Evolutionary conservation across 2,888 invertebrate genomes (phyloP).

Genomic region (Apamea epomidion): DNA sequence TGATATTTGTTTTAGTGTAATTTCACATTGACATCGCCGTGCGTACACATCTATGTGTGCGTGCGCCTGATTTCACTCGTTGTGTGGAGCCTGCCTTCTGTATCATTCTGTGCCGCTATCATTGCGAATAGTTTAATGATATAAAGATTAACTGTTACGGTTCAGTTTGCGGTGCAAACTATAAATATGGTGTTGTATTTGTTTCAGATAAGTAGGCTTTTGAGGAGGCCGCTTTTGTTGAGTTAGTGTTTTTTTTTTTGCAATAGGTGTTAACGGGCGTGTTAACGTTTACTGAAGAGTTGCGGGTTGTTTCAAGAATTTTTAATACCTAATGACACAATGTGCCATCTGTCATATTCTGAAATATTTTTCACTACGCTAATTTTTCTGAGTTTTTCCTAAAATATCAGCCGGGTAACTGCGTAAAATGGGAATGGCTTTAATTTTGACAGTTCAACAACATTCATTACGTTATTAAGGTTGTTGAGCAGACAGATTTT

Average conservation of each 20-base stretch:
- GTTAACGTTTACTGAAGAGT: not conserved
- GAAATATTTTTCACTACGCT: not conserved
- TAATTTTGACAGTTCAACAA: not conserved
- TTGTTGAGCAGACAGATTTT: not conserved
- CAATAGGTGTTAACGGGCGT: not conserved
- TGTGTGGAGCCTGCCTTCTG: slow-evolving; percentile 18
- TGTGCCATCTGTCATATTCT: not conserved
- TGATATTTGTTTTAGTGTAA: no score
- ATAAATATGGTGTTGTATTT: slow-evolving; percentile 54
- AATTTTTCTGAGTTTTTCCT: not conserved
- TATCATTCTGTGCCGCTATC: slow-evolving; percentile 13
- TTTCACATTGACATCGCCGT: not conserved
- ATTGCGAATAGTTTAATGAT: slow-evolving; percentile 55
- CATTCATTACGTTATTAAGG: not conserved
- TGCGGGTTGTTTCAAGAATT: not conserved
- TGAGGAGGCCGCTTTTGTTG: slow-evolving; percentile 44
- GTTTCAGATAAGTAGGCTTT: slow-evolving; percentile 49
- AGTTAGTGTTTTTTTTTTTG: not conserved
- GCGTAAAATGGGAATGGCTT: not conserved
- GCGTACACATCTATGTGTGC: not conserved
- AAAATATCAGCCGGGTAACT: no score
- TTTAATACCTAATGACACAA: no score
- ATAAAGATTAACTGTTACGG: slow-evolving; percentile 64
- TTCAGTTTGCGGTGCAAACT: slow-evolving; percentile 43
- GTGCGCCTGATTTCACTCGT: not conserved